Evolutionary conservation across 2,888 invertebrate genomes (phyloP).

Genomic region (Caenorhabditis uteleia): DNA sequence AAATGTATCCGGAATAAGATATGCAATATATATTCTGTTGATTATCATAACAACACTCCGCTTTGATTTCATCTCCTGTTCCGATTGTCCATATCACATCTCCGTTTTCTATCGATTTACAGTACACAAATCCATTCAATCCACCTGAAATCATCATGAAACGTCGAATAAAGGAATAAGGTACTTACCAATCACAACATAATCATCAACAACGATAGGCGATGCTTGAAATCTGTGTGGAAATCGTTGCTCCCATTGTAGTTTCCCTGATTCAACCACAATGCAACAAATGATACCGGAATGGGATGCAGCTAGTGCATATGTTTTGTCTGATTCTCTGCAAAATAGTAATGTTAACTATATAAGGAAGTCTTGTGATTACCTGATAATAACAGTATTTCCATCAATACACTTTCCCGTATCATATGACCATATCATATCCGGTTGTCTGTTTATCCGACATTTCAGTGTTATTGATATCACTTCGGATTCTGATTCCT

Average conservation of each 20-base stretch:
- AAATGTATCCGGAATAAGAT: too few species aligned
- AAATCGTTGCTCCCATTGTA: constrained; percentile 4
- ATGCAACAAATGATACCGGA: neutral
- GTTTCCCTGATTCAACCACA: neutral
- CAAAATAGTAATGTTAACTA: neutral
- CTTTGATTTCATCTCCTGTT: constrained; percentile 2
- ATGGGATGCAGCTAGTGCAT: neutral
- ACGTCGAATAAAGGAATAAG: neutral
- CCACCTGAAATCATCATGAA: neutral
- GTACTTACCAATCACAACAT: constrained; percentile 19
- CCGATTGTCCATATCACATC: neutral
- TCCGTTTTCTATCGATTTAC: neutral
- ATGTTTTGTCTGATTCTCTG: constrained; percentile 1
- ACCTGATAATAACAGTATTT: constrained; percentile 10
- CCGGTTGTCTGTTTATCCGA: constrained; percentile 3
- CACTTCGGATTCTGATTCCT: neutral
- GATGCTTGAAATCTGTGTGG: constrained; percentile 20
- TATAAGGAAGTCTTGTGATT: neutral
- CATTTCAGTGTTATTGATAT: neutral
- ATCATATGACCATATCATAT: constrained; percentile 25
- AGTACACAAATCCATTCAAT: neutral
- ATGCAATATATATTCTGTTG: too few species aligned
- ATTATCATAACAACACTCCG: neutral
- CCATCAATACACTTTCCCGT: constrained; percentile 35
- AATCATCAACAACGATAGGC: constrained; percentile 8